Evolutionary conservation across 2,113 vertebrate species (phyloP).

Genomic region (Hyla sarda): DNA sequence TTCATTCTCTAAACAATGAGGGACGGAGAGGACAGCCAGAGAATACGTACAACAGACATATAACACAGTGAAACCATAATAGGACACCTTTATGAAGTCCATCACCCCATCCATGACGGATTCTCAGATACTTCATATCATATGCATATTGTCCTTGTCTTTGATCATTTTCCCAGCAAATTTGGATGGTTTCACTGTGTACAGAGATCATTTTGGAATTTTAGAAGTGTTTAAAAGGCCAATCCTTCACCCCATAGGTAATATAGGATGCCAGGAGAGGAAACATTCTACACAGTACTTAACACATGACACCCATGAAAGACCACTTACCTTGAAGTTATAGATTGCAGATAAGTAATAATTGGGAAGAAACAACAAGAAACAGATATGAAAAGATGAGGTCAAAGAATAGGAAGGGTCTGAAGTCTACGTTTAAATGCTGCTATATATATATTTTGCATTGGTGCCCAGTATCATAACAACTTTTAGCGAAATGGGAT

Average conservation of each 20-base stretch:
- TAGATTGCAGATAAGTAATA: conserved; percentile 76
- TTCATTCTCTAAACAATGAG: background rate
- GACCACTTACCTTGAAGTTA: conserved; percentile 79
- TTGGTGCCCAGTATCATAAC: too few species aligned
- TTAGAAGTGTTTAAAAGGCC: background rate
- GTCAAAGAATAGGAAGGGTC: background rate
- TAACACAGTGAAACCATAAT: background rate
- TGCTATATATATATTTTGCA: too few species aligned
- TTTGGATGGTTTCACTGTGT: background rate
- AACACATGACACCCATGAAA: conserved; percentile 56
- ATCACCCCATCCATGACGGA: background rate
- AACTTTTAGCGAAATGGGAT: too few species aligned
- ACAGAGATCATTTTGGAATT: background rate
- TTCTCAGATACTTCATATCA: background rate
- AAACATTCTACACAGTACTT: background rate
- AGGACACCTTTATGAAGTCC: background rate
- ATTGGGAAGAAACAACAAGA: conserved; percentile 61
- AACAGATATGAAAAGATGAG: conserved; percentile 52
- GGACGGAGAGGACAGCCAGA: background rate
- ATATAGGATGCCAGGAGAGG: background rate
- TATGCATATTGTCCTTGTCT: background rate
- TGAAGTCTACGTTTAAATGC: background rate
- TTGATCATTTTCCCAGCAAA: background rate
- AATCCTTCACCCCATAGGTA: background rate
- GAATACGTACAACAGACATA: background rate